These are phyloP conservation scores for Trematocara marginatum DNA, from an alignment of 2,113 vertebrate species.

Conservation along the genomic window DNA sequence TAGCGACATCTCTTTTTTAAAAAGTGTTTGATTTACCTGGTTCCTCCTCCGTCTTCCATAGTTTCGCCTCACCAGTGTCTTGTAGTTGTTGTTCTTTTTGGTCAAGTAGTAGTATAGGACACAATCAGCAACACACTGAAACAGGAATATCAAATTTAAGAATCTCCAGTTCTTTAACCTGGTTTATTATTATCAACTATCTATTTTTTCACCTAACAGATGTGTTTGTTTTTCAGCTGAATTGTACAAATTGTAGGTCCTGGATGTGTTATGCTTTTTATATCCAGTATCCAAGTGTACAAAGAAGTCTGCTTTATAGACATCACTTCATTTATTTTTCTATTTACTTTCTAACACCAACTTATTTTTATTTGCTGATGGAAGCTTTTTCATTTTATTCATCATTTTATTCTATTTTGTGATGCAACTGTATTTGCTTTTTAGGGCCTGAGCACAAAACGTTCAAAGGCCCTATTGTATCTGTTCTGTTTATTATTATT, in stretches of 20 bases:
- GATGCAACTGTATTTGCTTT: not conserved
- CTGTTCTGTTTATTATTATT: not conserved
- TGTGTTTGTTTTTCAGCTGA: not conserved
- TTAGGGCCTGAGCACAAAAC: not conserved
- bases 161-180: not conserved
- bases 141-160: not conserved
- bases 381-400: not conserved
- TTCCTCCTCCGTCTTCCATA: constrained; percentile 91
- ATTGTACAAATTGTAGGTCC: not conserved
- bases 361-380: not conserved
- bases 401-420: not conserved
- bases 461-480: not conserved
- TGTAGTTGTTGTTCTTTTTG: constrained; percentile 99
- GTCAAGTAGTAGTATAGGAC: constrained; percentile 98
- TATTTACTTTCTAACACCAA: not conserved
- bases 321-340: not conserved
- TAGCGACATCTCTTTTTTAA: not conserved
- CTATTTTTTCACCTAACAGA: not conserved
- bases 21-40: constrained; percentile 74
- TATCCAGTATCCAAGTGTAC: not conserved
- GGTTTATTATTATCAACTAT: not conserved
- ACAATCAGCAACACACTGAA: constrained; percentile 92
- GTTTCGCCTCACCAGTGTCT: constrained; percentile 93
- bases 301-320: not conserved
- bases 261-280: not conserved